Evolutionary conservation across 2,888 invertebrate species (phyloP).

Genomic region (Molanna angustata): DNA sequence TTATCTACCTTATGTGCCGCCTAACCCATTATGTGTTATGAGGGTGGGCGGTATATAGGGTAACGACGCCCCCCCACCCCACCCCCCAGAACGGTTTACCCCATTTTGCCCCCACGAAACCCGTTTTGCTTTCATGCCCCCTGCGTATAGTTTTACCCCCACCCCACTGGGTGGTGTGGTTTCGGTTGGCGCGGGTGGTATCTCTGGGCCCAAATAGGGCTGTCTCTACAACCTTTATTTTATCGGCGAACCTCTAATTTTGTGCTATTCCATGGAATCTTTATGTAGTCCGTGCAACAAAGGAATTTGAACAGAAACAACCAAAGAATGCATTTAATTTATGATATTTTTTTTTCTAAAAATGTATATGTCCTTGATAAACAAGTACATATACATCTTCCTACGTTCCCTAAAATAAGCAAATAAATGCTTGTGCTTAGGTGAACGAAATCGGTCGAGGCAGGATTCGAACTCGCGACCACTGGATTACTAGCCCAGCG

Average conservation of each 20-base stretch:
- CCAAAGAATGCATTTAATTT: too few species aligned
- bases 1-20: slow-evolving; percentile 28
- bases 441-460: too few species aligned
- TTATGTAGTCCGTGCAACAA: too few species aligned
- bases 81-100: slow-evolving; percentile 16
- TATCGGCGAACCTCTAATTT: background rate
- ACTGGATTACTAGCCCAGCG: too few species aligned
- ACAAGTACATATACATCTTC: too few species aligned
- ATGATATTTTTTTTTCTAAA: too few species aligned
- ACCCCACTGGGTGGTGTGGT: slow-evolving; percentile 10
- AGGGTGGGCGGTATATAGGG: slow-evolving; percentile 23
- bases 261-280: background rate
- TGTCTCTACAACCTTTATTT: background rate
- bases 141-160: slow-evolving; percentile 15
- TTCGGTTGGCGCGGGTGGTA: background rate
- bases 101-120: slow-evolving; percentile 3
- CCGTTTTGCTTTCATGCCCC: slow-evolving; percentile 7
- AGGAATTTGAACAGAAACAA: too few species aligned
- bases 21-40: slow-evolving; percentile 30
- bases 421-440: too few species aligned
- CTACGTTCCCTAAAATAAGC: too few species aligned
- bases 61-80: slow-evolving; percentile 33
- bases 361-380: too few species aligned
- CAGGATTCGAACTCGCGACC: too few species aligned
- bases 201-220: slow-evolving; percentile 7